Conservation (phyloP, 2,888 invertebrate genomes). For the Drosophila atroscutellata region DNA sequence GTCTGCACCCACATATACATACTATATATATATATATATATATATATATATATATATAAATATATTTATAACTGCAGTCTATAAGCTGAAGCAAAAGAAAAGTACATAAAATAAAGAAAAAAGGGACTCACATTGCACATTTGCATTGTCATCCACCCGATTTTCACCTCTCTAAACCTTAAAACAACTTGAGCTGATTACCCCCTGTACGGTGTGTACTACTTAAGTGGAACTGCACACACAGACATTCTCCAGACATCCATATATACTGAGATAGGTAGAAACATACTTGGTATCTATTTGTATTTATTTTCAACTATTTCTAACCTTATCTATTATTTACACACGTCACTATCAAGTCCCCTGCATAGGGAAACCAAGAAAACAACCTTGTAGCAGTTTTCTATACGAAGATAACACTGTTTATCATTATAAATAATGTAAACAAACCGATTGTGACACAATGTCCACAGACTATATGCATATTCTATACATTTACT, state of each 20-base stretch:
- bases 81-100: slow-evolving; percentile 5
- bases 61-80: not conserved
- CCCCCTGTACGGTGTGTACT: slow-evolving; percentile 25
- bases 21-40: not conserved
- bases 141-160: not conserved
- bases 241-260: not conserved
- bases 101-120: slow-evolving; percentile 2
- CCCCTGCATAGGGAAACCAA: slow-evolving; percentile 3
- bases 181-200: slow-evolving; percentile 33
- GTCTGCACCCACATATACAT: not conserved
- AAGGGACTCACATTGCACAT: slow-evolving; percentile 34
- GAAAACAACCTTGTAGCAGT: slow-evolving; percentile 33
- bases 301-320: slow-evolving; percentile 12
- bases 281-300: not conserved
- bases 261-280: not conserved
- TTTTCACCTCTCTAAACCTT: not conserved
- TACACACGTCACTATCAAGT: slow-evolving; percentile 38
- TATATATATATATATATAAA: slow-evolving; percentile 1
- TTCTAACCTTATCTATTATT: slow-evolving; percentile 35
- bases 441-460: slow-evolving; percentile 19
- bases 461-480: slow-evolving; percentile 8
- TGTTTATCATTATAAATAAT: slow-evolving; percentile 25
- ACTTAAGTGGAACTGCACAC: slow-evolving; percentile 18
- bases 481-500: not conserved
- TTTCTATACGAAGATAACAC: slow-evolving; percentile 7